Conservation (phyloP, 2,113 vertebrate genomes). For the Brachypteracias leptosomus region DNA sequence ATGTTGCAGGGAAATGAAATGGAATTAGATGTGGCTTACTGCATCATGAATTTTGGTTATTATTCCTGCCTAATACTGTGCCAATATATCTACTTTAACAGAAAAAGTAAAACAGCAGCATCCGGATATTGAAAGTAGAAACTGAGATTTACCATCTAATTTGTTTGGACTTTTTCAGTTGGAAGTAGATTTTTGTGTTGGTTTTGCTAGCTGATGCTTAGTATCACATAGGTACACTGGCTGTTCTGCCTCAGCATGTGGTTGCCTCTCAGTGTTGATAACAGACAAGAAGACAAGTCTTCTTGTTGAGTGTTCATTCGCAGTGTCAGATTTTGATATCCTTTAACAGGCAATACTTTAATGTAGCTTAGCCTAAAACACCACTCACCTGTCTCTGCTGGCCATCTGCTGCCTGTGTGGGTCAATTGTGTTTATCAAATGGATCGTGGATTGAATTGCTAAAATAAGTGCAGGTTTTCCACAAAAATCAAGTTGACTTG, state of each 20-base stretch:
- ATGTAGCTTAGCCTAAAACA: not conserved
- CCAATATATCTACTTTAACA: not conserved
- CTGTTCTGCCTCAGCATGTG: not conserved
- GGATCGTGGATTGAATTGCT: not conserved
- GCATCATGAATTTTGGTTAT: not conserved
- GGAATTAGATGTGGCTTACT: not conserved
- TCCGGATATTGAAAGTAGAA: not conserved
- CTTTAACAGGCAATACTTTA: not conserved
- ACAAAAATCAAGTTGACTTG: not conserved
- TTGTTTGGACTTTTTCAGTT: not conserved
- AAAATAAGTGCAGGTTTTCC: not conserved
- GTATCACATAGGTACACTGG: not conserved
- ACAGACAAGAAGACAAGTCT: not conserved
- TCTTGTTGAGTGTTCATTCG: not conserved
- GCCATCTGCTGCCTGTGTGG: not conserved
- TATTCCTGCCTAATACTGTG: not conserved
- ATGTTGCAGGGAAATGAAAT: not conserved
- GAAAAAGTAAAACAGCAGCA: not conserved
- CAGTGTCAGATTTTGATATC: not conserved
- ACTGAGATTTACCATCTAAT: not conserved
- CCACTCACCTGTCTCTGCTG: not conserved
- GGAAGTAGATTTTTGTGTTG: not conserved
- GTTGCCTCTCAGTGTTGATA: not conserved
- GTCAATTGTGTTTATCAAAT: not conserved
- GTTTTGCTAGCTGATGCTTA: not conserved